Evolutionary conservation across 2,888 invertebrate species (phyloP).

Genomic region (Scaptomyza flava): DNA sequence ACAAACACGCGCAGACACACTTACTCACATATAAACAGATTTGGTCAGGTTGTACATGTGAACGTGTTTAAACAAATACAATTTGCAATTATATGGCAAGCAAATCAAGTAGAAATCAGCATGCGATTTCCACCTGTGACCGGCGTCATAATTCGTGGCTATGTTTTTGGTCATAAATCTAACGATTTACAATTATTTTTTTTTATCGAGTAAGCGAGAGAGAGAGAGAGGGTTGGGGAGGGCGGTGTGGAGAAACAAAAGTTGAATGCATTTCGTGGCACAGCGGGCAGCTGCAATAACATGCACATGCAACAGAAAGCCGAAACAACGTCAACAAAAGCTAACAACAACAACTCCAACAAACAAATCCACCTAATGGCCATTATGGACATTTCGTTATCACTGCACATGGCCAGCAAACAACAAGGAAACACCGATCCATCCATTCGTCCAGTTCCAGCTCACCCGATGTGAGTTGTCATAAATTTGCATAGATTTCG

Average conservation of each 20-base stretch:
- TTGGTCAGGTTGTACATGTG: slow-evolving; percentile 21
- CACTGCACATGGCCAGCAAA: slow-evolving; percentile 42
- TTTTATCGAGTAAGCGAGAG: neutral
- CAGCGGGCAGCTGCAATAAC: slow-evolving; percentile 70
- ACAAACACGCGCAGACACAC: slow-evolving; percentile 9
- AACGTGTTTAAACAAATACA: slow-evolving; percentile 80
- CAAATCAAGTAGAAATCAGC: slow-evolving; percentile 78
- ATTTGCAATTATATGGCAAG: slow-evolving; percentile 79
- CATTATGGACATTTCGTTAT: slow-evolving; percentile 77
- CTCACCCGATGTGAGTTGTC: slow-evolving; percentile 38
- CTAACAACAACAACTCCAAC: slow-evolving; percentile 16
- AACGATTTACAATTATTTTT: slow-evolving; percentile 76
- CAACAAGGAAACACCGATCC: slow-evolving; percentile 67
- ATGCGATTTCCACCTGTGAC: slow-evolving; percentile 79
- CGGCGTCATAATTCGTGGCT: slow-evolving; percentile 79
- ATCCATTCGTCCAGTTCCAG: slow-evolving; percentile 1
- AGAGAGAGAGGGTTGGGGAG: slow-evolving; percentile 3
- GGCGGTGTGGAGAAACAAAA: slow-evolving; percentile 20
- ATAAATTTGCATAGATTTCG: slow-evolving; percentile 77
- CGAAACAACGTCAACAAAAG: slow-evolving; percentile 35
- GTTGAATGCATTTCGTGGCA: slow-evolving; percentile 74
- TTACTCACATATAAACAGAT: neutral
- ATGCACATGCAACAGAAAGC: slow-evolving; percentile 55
- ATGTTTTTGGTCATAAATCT: slow-evolving; percentile 78
- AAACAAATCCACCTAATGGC: slow-evolving; percentile 70